These are phyloP conservation scores for Hirtodrosophila trivittata DNA, from an alignment of 2,888 invertebrate genomes.

Conservation along the genomic window DNA sequence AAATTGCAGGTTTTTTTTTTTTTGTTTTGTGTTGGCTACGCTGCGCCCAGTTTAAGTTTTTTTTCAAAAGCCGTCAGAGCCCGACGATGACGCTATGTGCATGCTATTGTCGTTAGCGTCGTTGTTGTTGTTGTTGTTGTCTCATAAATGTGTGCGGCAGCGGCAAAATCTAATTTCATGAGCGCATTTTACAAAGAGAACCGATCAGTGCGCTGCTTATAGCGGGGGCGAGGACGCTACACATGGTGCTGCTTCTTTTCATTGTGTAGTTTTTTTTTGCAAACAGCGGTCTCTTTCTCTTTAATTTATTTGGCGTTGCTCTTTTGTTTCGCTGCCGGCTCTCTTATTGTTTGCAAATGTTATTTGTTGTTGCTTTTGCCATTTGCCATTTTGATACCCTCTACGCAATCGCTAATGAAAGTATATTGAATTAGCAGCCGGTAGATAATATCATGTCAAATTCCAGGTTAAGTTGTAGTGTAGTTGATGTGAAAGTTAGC, in stretches of 20 bases:
- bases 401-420: neutral
- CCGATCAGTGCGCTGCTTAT: slow-evolving; percentile 34
- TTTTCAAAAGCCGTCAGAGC: slow-evolving; percentile 45
- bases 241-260: slow-evolving; percentile 38
- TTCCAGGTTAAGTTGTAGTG: no score
- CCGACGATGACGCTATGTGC: slow-evolving; percentile 69
- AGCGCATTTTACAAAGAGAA: slow-evolving; percentile 70
- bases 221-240: slow-evolving; percentile 52
- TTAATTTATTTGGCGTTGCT: slow-evolving; percentile 34
- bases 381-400: slow-evolving; percentile 55
- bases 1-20: slow-evolving; percentile 65
- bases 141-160: slow-evolving; percentile 63
- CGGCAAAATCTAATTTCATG: slow-evolving; percentile 72
- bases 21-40: slow-evolving; percentile 66
- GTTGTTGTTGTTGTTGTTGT: slow-evolving; percentile 58
- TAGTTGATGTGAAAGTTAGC: no score
- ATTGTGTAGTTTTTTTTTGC: slow-evolving; percentile 42
- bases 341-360: slow-evolving; percentile 51
- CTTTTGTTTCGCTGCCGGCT: slow-evolving; percentile 32
- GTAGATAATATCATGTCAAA: neutral
- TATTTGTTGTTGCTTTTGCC: slow-evolving; percentile 36
- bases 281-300: slow-evolving; percentile 45
- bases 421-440: slow-evolving; percentile 10
- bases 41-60: slow-evolving; percentile 71
- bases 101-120: slow-evolving; percentile 43